A percentile compares a stretch with the other conserved stretches of the same genome.
Conservation (phyloP, 1,140 invertebrate genomes). For the Lasioglossum baleicum region DNA sequence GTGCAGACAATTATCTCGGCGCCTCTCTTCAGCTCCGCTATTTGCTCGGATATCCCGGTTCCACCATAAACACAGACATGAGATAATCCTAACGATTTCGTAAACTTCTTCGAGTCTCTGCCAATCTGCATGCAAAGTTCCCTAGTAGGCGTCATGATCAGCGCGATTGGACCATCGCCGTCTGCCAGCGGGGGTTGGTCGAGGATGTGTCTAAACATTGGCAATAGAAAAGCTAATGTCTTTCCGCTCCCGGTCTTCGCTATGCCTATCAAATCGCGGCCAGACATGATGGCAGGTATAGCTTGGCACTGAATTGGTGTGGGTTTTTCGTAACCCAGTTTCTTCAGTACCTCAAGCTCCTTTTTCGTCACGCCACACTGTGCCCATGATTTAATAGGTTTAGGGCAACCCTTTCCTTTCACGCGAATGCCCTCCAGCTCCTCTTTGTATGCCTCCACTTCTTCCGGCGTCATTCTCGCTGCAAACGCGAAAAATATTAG, state of each 20-base stretch:
- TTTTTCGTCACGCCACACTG: conserved; percentile 99
- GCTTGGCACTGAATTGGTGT: conserved; percentile 99
- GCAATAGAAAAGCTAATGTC: conserved; percentile 98
- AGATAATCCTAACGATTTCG: conserved; percentile 91
- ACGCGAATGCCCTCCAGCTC: conserved; percentile 92
- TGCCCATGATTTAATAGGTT: conserved; percentile 98
- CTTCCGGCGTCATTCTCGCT: conserved; percentile 93
- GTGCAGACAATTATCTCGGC: conserved; percentile 99
- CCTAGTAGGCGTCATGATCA: conserved; percentile 99
- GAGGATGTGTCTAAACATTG: conserved; percentile 98
- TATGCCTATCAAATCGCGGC: conserved; percentile 98
- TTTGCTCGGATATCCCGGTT: conserved; percentile 97
- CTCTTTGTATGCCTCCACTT: conserved; percentile 91
- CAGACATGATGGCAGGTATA: conserved; percentile 99
- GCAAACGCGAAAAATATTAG: conserved; percentile 5
- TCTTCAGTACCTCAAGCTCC: conserved; percentile 96
- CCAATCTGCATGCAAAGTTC: conserved; percentile 99
- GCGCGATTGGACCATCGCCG: conserved; percentile 96
- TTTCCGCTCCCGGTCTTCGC: conserved; percentile 99
- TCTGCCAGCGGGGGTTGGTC: conserved; percentile 96
- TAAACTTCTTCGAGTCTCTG: conserved; percentile 97
- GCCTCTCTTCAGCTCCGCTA: conserved; percentile 98
- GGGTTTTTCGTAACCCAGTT: conserved; percentile 96
- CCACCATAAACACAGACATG: conserved; percentile 99
- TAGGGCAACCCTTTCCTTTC: conserved; percentile 94